A percentile compares a stretch with the other conserved stretches of the same genome.
phyloP scores from a whole-genome alignment of 2,888 invertebrate species.

The Diarsia rubi region DNA sequence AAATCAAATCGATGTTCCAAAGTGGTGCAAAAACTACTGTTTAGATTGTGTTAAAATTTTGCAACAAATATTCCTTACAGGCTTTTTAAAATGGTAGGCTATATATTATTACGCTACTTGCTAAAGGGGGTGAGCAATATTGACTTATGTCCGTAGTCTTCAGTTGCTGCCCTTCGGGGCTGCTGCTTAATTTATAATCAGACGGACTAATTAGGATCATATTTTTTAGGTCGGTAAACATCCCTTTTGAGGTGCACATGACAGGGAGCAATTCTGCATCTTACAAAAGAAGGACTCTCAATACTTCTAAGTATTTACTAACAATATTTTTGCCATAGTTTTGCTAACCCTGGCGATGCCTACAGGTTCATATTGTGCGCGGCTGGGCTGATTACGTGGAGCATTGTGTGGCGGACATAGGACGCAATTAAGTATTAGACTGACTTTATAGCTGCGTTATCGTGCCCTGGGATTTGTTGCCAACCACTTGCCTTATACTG shows the following conservation, averaged over 20 bases:
- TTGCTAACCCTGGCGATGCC: constrained; percentile 72
- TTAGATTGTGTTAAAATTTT: too few relatives aligned
- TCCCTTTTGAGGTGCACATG: not conserved
- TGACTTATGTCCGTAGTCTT: too few relatives aligned
- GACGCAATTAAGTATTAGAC: constrained; percentile 88
- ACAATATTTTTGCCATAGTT: not conserved
- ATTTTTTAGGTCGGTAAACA: too few relatives aligned
- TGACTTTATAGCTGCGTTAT: constrained; percentile 74
- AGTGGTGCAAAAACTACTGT: too few relatives aligned
- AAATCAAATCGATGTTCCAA: too few relatives aligned
- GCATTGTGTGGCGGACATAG: constrained; percentile 83
- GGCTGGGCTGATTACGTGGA: constrained; percentile 83
- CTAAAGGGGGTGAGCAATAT: too few relatives aligned
- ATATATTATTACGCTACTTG: too few relatives aligned
- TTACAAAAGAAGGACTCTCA: not conserved
- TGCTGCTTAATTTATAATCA: too few relatives aligned
- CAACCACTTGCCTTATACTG: constrained; percentile 37
- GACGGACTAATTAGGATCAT: too few relatives aligned
- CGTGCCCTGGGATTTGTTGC: constrained; percentile 62
- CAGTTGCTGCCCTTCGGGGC: too few relatives aligned
- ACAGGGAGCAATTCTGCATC: not conserved
- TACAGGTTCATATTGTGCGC: constrained; percentile 75
- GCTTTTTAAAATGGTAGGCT: too few relatives aligned
- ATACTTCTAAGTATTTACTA: not conserved
- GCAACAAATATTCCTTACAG: too few relatives aligned